phyloP scores from a whole-genome alignment of 2,113 vertebrate species.

The Cyprinus carpio region DNA sequence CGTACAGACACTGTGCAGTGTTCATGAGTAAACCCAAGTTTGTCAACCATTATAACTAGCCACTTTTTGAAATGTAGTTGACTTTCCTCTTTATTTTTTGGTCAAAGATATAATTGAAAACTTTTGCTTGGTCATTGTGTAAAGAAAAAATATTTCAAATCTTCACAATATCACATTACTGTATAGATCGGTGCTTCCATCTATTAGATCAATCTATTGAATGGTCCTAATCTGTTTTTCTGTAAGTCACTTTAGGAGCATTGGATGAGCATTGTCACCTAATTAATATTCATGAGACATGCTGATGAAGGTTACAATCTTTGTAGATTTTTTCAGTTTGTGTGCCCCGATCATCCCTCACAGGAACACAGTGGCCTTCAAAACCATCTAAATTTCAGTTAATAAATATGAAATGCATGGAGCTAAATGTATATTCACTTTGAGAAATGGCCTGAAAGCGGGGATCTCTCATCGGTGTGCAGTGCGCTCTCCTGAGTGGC shows the following conservation, averaged over 20 bases:
- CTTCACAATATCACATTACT: not conserved
- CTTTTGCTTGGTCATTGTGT: no score
- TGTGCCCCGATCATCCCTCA: not conserved
- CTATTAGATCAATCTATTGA: not conserved
- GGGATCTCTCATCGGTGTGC: not conserved
- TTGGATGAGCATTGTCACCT: not conserved
- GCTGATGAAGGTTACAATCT: not conserved
- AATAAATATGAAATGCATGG: not conserved
- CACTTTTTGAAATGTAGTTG: not conserved
- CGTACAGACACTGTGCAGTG: not conserved
- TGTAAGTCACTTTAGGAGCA: not conserved
- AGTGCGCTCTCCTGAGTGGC: constrained; percentile 48
- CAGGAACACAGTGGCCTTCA: not conserved
- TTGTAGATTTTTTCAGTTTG: not conserved
- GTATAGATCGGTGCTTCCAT: not conserved
- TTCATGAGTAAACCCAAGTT: not conserved
- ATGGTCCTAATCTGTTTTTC: not conserved
- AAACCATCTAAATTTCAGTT: not conserved
- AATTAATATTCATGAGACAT: constrained; percentile 14
- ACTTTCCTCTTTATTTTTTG: not conserved
- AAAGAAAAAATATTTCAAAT: no score
- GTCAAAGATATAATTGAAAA: no score
- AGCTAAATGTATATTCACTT: not conserved
- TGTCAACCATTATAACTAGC: not conserved
- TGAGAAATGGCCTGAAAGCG: not conserved